Evolutionary conservation across 2,888 invertebrate species (phyloP).

Genomic region (Drosophila anceps): DNA sequence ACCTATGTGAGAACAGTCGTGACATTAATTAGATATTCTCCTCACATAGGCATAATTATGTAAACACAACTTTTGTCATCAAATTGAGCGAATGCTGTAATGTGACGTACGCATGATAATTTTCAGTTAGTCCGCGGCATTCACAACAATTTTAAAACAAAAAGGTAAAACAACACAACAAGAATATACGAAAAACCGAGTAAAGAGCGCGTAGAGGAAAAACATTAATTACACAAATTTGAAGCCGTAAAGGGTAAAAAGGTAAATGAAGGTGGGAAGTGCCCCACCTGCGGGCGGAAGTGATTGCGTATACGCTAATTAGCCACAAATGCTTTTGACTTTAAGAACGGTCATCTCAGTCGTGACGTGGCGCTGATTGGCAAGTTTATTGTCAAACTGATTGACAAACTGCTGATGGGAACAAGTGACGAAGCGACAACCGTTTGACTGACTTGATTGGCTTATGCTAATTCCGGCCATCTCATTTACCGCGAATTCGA

Average conservation of each 20-base stretch:
- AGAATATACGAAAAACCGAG: not conserved
- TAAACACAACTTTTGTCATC: conserved; percentile 62
- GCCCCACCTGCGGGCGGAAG: conserved; percentile 22
- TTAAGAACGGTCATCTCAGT: conserved; percentile 12
- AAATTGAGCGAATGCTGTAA: conserved; percentile 45
- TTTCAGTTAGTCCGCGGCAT: conserved; percentile 21
- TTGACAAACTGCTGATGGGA: conserved; percentile 1
- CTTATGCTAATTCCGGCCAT: conserved; percentile 62
- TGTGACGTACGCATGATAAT: conserved; percentile 51
- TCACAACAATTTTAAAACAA: conserved; percentile 18
- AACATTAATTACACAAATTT: conserved; percentile 62
- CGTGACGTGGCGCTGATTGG: conserved; percentile 17
- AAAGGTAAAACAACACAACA: conserved; percentile 12
- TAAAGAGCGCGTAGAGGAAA: conserved; percentile 6
- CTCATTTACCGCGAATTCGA: conserved; percentile 38
- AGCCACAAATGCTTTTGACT: conserved; percentile 37
- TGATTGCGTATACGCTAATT: conserved; percentile 64
- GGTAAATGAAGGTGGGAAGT: not conserved
- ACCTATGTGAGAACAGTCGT: not conserved
- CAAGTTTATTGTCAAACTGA: conserved; percentile 17
- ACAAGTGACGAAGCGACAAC: conserved; percentile 23
- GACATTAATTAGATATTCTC: not conserved
- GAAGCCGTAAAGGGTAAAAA: conserved; percentile 17
- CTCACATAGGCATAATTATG: conserved; percentile 5
- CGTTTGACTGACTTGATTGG: conserved; percentile 52